Evolutionary conservation across 2,888 invertebrate genomes (phyloP), one percentile per base, ranked within the genome.

Genomic region (Stenchaetothrips biformis): DNA sequence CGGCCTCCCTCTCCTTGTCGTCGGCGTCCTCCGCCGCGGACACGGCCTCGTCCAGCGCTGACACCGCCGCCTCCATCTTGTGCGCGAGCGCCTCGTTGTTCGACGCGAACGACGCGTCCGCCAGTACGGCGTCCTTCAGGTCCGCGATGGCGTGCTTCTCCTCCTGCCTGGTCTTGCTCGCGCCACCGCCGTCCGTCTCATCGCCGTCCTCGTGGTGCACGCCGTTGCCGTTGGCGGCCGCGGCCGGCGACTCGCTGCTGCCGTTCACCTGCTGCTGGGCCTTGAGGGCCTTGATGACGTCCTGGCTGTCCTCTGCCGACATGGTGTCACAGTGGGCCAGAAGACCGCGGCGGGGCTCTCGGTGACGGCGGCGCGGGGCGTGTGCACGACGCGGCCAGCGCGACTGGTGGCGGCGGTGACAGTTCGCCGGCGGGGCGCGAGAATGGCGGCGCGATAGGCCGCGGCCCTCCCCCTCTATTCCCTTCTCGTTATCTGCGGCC

Each of bases 151-250:
- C 37, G 2, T 37, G 37, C 37, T 37, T 37, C 37, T 37, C 37
- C 37, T 37, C 37, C 37, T 37, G 37, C 67, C 21, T 21, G 21
- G 67, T 74, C 53, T 13, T 74, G 67, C n/a, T 67, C n/a, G n/a
- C 2, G 53, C 16, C 53, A 6, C 67, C n/a, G 67, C 25, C 25
- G 53, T 53, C 16, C 25, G 37, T 4, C 37, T 21, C 53, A 7
- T 53, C 53, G 16, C 67, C 67, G 67, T 74, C 25, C 16, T 53
- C 16, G 67, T 74, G 67, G 67, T 74, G 21, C 67, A 74, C 67
- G 25, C 67, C 67, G 67, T 74, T 74, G 25, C 21, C 67, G 67
- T 74, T 59, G 67, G 21, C 67, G 8, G 67, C 21, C 62, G n/a
- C 7, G 7, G 67, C 25, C 18, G 59, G 16, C 59, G 59, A 18